Evolutionary conservation across 1,140 invertebrate genomes (phyloP).

Genomic region (Leptestheria dahalacensis): DNA sequence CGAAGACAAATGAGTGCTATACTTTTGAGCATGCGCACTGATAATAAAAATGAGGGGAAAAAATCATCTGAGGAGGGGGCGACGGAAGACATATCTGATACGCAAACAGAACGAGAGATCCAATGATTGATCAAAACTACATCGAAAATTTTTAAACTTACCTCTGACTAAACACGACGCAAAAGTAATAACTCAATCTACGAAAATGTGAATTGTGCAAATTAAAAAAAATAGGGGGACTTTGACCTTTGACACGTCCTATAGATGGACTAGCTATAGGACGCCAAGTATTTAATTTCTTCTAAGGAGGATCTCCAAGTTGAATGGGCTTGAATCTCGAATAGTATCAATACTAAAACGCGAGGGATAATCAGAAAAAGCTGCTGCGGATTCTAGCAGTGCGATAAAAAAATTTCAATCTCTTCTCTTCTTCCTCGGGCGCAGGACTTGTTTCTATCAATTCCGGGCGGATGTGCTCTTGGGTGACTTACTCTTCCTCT

Average conservation of each 20-base stretch:
- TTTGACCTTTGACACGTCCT: neutral
- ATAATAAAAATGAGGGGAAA: neutral
- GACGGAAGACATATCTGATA: neutral
- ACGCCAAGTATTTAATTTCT: neutral
- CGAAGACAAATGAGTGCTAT: too few species aligned
- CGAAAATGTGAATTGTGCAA: too few species aligned
- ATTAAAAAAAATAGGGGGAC: neutral
- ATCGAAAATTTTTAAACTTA: too few species aligned
- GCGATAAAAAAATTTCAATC: too few species aligned
- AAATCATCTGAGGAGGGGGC: neutral
- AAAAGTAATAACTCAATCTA: too few species aligned
- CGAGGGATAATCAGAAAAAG: neutral
- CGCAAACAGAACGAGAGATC: too few species aligned
- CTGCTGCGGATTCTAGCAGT: neutral
- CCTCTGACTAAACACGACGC: too few species aligned
- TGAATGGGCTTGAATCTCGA: neutral
- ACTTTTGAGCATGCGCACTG: neutral
- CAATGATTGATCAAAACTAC: too few species aligned
- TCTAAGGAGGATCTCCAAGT: too few species aligned
- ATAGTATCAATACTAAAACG: neutral
- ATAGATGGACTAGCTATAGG: neutral
- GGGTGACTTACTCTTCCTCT: constrained; percentile 28
- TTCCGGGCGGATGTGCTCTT: too few species aligned
- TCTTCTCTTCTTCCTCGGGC: too few species aligned
- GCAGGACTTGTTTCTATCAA: too few species aligned